These are phyloP conservation scores for Chiridota heheva DNA, from an alignment of 35 echinoderm and acorn worm genomes.

Conservation along the genomic window DNA sequence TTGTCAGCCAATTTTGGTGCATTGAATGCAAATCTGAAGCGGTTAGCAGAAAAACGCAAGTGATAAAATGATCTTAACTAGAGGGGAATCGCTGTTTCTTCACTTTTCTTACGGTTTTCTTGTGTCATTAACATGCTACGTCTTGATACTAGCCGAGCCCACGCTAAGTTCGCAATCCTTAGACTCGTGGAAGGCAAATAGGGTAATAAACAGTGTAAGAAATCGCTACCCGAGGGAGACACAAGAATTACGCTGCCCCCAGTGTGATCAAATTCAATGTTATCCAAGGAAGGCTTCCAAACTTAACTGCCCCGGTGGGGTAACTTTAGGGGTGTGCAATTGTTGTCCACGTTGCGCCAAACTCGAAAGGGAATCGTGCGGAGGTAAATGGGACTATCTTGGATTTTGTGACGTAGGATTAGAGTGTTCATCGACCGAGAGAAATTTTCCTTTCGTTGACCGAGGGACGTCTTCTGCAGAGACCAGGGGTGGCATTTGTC, in stretches of 20 bases:
- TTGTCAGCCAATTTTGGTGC: too few relatives aligned
- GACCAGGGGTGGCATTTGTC: slow-evolving; percentile 51
- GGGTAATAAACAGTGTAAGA: slow-evolving; percentile 4
- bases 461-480: slow-evolving; percentile 5
- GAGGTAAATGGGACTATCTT: slow-evolving; percentile 85
- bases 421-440: slow-evolving; percentile 52
- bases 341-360: slow-evolving; percentile 92
- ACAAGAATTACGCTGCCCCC: slow-evolving; percentile 60
- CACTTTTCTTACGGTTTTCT: too few relatives aligned
- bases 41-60: too few relatives aligned
- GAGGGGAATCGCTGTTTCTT: too few relatives aligned
- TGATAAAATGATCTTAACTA: too few relatives aligned
- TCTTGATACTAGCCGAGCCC: too few relatives aligned
- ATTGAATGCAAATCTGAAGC: too few relatives aligned
- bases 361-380: slow-evolving; percentile 76
- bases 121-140: too few relatives aligned
- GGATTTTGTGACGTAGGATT: slow-evolving; percentile 79
- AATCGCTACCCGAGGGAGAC: slow-evolving; percentile 13
- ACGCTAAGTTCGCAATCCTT: too few relatives aligned
- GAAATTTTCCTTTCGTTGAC: background rate
- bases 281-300: slow-evolving; percentile 73
- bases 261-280: slow-evolving; percentile 79
- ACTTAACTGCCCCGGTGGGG: slow-evolving; percentile 79
- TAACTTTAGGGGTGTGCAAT: slow-evolving; percentile 78
- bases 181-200: slow-evolving; percentile 8